Base-by-base conservation (phyloP, 1,140 invertebrate genomes). In the Trichonephila clavipes region DNA sequence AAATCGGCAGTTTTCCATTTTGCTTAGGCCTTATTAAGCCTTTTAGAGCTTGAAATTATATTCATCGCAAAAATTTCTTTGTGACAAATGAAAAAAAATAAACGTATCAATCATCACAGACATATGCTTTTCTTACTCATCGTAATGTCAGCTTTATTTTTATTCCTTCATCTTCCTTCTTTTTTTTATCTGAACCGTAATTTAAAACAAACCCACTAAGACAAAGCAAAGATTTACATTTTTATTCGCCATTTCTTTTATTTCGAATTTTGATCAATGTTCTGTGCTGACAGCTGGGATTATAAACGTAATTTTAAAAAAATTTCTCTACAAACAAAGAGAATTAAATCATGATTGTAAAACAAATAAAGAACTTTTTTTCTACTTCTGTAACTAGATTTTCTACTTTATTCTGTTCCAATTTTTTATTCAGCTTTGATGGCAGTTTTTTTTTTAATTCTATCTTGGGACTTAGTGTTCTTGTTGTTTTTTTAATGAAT, bases 181-280 rank as follows among this genome's bases (percentile, higher is more conserved):
- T 77, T 77, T 34, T 77, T 77, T 40, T 12, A 77, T 77, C 28
- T 77, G 12, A 10, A 77, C 28, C 34, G 72, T 77, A 77, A 77
- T 77, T 77, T 77, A 77, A 77, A 77, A 40, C 28, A 77, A 51
- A 40, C 72, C 72, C 28, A 34, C n/a, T 58, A 58, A 83, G 58
- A 83, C 82, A 58, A 83, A 83, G 51, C n/a, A n/a, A 83, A 58
- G 44, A 83, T 83, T 83, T 83, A 83, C 82, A 83, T 83, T 83
- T 83, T 83, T 83, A 83, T 83, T 59, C 51, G 24, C 12, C 12
- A 83, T 83, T 83, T 83, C 21, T 58, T 83, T 24, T 59, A 21
- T 14, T 59, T 0, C 1, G 82, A 83, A 83, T 83, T 83, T 77
- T 77, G 72, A 51, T 8, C 44, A n/a, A 24, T 24, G 12, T 58